phyloP scores from a whole-genome alignment of 2,113 vertebrate species.

The Budorcas taxicolor region DNA sequence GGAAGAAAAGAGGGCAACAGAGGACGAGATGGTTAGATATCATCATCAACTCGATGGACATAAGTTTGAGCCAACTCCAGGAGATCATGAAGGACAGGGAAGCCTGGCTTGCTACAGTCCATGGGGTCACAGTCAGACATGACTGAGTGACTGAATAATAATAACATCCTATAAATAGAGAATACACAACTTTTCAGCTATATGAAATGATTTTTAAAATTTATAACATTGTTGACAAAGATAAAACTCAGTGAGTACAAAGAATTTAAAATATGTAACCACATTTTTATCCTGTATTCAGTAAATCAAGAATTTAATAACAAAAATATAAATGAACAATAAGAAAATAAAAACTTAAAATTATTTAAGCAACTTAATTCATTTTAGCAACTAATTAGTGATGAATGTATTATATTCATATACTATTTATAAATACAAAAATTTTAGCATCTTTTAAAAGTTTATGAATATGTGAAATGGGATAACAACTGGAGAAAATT shows the following conservation, averaged over 20 bases:
- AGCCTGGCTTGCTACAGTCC: neutral
- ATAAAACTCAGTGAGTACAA: neutral
- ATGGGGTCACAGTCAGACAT: neutral
- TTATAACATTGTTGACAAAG: neutral
- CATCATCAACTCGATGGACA: accelerated
- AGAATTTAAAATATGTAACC: neutral
- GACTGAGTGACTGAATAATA: neutral
- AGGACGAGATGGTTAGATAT: neutral
- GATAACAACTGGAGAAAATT: neutral
- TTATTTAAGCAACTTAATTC: neutral
- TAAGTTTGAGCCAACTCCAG: neutral
- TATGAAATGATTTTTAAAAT: neutral
- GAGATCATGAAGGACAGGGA: neutral
- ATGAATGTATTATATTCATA: neutral
- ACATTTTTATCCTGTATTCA: neutral
- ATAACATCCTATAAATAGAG: neutral
- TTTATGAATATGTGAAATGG: neutral
- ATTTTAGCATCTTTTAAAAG: neutral
- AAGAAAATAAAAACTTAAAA: neutral
- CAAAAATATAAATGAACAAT: neutral
- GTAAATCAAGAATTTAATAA: neutral
- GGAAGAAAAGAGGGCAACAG: neutral
- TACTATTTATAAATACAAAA: neutral
- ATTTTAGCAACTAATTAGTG: neutral
- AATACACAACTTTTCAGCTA: neutral